Base-by-base conservation (phyloP, 2,888 invertebrate genomes). In the Drosophila birchii region DNA sequence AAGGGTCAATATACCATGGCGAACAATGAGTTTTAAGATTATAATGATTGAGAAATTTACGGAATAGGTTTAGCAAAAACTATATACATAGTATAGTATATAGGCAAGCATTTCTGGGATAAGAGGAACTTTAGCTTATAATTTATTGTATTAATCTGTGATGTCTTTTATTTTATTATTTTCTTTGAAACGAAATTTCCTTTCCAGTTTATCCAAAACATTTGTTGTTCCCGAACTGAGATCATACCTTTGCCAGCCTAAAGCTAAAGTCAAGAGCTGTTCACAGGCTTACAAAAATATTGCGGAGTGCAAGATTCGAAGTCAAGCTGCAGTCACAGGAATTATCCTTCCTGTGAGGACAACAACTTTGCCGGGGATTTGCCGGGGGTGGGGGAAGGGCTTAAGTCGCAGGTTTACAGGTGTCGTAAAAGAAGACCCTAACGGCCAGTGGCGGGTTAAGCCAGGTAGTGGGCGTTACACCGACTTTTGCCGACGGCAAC, bases 401-500 rank as follows among this genome's bases (percentile, higher is more conserved):
- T 70, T 70, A 54, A 47, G 72, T 12, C 5, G 51, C 45, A 32
- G 47, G 55, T 63, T 62, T 58, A 73, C 72, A 73, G 73, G 67
- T 73, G 70, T 69, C 70, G 51, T 75, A 75, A 75, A 68, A 41
- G 67, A 44, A 41, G 66, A 44, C 69, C 38, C 70, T 43, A 32
- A 23, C 44, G 51, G 39, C 16, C 47, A 39, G 38, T 57, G 51
- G 26, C 45, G 70, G 55, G 41, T 12, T 62, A 72, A 71, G 73
- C 73, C 72, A 54, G 63, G 72, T 57, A 70, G 63, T 61, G 61
- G 60, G 72, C 70, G 74, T 61, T 80, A 78, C 78, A 67, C 63
- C 68, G 68, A 67, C 73, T 73, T 57, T 75, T 62, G 57, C 76
- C 69, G 67, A 58, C 66, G 72, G 57, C 45, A 66, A 54, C 66